A percentile compares a stretch with the other conserved stretches of the same genome.
Conservation (phyloP, 2,113 vertebrate species). For the Leiothrix lutea region DNA sequence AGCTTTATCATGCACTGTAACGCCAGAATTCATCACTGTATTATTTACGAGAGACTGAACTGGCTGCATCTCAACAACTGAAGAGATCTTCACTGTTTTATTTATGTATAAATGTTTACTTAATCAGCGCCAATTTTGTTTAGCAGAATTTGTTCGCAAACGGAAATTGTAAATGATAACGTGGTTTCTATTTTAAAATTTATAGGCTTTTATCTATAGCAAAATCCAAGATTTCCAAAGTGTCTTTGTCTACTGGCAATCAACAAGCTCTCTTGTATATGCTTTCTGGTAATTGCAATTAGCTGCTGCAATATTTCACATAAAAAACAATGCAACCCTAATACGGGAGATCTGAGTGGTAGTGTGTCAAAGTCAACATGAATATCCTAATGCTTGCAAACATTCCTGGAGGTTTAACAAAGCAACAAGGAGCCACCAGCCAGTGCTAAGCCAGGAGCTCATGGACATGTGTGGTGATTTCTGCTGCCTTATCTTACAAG, state of each 20-base stretch:
- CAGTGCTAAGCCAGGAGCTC: not conserved
- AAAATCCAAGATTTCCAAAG: constrained; percentile 39
- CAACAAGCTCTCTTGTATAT: constrained; percentile 20
- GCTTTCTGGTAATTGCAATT: constrained; percentile 51
- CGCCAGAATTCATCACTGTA: constrained; percentile 50
- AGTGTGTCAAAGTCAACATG: not conserved
- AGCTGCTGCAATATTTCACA: constrained; percentile 10
- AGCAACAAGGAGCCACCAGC: not conserved
- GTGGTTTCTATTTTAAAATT: constrained; percentile 50
- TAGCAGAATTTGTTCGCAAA: constrained; percentile 59
- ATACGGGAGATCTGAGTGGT: not conserved
- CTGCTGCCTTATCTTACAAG: not conserved
- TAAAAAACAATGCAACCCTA: not conserved
- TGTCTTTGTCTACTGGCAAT: constrained; percentile 37
- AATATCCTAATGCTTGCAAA: not conserved
- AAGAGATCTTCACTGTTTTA: constrained; percentile 56
- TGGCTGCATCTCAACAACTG: constrained; percentile 54
- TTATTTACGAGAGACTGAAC: constrained; percentile 61
- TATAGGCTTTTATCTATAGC: constrained; percentile 35
- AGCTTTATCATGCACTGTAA: constrained; percentile 56
- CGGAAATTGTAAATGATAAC: constrained; percentile 52
- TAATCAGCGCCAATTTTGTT: constrained; percentile 63
- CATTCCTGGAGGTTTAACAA: not conserved
- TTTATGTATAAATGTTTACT: constrained; percentile 71
- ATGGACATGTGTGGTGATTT: not conserved